Base-by-base conservation (phyloP, 2,797 vertebrate species). In the Melanotaenia maccullochi region DNA sequence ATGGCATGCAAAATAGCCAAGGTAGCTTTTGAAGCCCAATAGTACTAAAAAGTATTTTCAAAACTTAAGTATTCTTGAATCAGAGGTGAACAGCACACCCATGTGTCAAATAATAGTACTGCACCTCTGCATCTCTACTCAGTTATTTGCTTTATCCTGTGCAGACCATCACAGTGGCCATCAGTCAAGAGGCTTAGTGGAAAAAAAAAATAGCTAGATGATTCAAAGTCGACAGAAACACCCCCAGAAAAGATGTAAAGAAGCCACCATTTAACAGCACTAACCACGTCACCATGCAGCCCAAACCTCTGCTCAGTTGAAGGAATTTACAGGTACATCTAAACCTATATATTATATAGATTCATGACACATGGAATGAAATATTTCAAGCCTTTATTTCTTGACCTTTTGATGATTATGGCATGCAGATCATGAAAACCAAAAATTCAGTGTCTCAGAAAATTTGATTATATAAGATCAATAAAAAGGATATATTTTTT, bases 31-130 rank as follows among this genome's bases (percentile, higher is more conserved):
- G 38, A 60, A 51, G n/a, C 24, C 25, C 1, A 1, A 47, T 11
- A 40, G 1, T 9, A 58, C 36, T 47, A 24, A 59, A 47, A 30
- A 33, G 22, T 33, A 25, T 14, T 28, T 14, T 30, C 3, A 16
- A 52, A 20, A 30, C 8, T 32, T n/a, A 36, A 28, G 36, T 42
- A n/a, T 4, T 49, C 35, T 60, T 60, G 25, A 35, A 57, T 63
- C 18, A 59, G 61, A 75, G 60, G 58, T 61, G 25, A 84, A 85
- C 76, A 90, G 86, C 70, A 32, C 80, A 24, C 83, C 72, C 93
- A 4, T 75, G 89, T 92, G 93, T 30, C 56, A 8, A 47, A 75
- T 1, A 35, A 3, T 38, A 73, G 70, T 51, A 89, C 57, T 89
- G 66, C 81, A 65, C 32, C 3, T 9, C 5, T 58, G 3, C 24